Conservation (phyloP, 2,888 invertebrate species). For the Ichneumoninae sp. region DNA sequence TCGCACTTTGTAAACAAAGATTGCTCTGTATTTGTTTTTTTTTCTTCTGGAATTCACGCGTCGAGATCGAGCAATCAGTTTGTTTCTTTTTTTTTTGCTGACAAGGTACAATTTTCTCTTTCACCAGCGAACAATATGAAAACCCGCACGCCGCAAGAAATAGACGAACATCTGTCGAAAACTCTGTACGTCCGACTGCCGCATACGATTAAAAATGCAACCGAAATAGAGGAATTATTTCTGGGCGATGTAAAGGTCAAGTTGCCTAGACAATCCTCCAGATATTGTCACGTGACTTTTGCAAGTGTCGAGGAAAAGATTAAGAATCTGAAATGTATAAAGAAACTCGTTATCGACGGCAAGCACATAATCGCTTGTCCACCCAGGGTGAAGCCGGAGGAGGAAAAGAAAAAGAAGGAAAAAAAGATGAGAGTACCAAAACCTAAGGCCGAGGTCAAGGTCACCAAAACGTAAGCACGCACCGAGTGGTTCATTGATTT, state of each 20-base stretch:
- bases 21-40: not conserved
- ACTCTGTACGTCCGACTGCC: constrained; percentile 77
- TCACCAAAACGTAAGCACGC: constrained; percentile 73
- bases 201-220: constrained; percentile 71
- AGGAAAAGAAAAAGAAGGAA: constrained; percentile 51
- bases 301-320: constrained; percentile 72
- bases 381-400: constrained; percentile 55
- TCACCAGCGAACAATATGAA: constrained; percentile 40
- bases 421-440: constrained; percentile 71
- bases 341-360: constrained; percentile 69
- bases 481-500: no score
- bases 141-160: constrained; percentile 39
- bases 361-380: constrained; percentile 71
- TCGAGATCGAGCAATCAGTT: not conserved
- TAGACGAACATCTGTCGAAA: constrained; percentile 68
- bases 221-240: constrained; percentile 75
- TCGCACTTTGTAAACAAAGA: not conserved
- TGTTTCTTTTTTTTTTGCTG: not conserved
- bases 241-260: constrained; percentile 74
- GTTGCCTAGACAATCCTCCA: constrained; percentile 75
- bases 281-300: constrained; percentile 77
- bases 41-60: not conserved
- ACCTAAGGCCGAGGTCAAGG: constrained; percentile 63
- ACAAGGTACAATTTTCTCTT: not conserved
- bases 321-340: constrained; percentile 72